Conservation (phyloP, 2,797 vertebrate species). For the Echeneis naucrates region DNA sequence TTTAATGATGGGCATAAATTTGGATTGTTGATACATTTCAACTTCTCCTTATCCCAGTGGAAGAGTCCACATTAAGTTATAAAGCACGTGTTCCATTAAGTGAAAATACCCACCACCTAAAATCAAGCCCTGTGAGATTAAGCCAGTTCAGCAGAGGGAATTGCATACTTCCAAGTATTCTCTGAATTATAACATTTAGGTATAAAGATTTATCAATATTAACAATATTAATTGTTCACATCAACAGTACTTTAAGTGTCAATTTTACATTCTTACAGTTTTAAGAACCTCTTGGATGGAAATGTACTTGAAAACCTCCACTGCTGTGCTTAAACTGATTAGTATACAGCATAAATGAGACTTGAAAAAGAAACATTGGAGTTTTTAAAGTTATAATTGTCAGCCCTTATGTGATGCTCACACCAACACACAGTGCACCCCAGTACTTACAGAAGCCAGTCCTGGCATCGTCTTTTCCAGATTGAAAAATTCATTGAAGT, state of each 20-base stretch:
- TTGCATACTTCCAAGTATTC: conserved; percentile 13
- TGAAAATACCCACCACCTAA: conserved; percentile 53
- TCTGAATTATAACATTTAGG: not conserved
- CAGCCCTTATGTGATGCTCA: conserved; percentile 34
- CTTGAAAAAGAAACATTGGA: not conserved
- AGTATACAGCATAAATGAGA: not conserved
- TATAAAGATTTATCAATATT: not conserved
- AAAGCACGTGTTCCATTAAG: conserved; percentile 36
- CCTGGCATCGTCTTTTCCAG: conserved; percentile 97
- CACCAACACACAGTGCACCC: conserved; percentile 46
- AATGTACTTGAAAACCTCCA: conserved; percentile 45
- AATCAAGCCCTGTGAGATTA: conserved; percentile 31
- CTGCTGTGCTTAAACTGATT: conserved; percentile 14
- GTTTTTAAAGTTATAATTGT: not conserved
- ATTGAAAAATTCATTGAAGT: conserved; percentile 99
- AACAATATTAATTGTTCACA: not conserved
- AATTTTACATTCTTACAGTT: not conserved
- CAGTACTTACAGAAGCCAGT: conserved; percentile 94
- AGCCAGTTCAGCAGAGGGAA: conserved; percentile 55
- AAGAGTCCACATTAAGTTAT: conserved; percentile 15
- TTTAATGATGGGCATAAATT: conserved; percentile 84
- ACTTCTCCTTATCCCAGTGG: conserved; percentile 12
- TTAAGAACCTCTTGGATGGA: not conserved
- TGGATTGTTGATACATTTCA: conserved; percentile 40
- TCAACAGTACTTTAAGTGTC: not conserved